A percentile compares a stretch with the other conserved stretches of the same genome.
phyloP scores from a whole-genome alignment of 2,888 invertebrate genomes.

The Nephrotoma appendiculata region DNA sequence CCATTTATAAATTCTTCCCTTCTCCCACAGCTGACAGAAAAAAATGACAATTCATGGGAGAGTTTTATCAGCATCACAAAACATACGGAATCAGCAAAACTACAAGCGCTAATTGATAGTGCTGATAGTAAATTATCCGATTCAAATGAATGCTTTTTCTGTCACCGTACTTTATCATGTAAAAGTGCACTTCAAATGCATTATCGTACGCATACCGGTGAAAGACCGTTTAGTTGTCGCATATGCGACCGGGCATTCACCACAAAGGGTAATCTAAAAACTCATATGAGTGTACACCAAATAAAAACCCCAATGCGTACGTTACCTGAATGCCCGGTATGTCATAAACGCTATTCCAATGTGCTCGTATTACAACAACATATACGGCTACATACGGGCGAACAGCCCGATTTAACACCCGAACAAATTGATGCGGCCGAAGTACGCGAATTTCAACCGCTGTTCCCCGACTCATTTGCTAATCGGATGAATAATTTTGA shows the following conservation, averaged over 20 bases:
- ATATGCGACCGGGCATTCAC: conserved; percentile 96
- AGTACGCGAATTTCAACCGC: conserved; percentile 55
- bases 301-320: conserved; percentile 87
- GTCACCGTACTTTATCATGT: conserved; percentile 90
- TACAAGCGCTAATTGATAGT: conserved; percentile 94
- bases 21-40: conserved; percentile 61
- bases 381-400: conserved; percentile 84
- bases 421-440: conserved; percentile 78
- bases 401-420: conserved; percentile 69
- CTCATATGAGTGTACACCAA: conserved; percentile 98
- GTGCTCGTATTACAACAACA: conserved; percentile 89
- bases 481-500: conserved; percentile 2
- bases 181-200: conserved; percentile 98
- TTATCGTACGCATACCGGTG: conserved; percentile 48
- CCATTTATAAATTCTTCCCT: conserved; percentile 21
- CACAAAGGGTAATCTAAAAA: conserved; percentile 97
- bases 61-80: conserved; percentile 80
- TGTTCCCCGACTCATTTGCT: conserved; percentile 27
- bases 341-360: conserved; percentile 95
- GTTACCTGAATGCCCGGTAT: conserved; percentile 92
- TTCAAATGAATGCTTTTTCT: conserved; percentile 97
- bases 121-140: conserved; percentile 90
- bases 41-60: conserved; percentile 94
- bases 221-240: conserved; percentile 82
- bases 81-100: conserved; percentile 89